Base-by-base conservation (phyloP, 2,888 invertebrate genomes). In the Chrysolina americana region DNA sequence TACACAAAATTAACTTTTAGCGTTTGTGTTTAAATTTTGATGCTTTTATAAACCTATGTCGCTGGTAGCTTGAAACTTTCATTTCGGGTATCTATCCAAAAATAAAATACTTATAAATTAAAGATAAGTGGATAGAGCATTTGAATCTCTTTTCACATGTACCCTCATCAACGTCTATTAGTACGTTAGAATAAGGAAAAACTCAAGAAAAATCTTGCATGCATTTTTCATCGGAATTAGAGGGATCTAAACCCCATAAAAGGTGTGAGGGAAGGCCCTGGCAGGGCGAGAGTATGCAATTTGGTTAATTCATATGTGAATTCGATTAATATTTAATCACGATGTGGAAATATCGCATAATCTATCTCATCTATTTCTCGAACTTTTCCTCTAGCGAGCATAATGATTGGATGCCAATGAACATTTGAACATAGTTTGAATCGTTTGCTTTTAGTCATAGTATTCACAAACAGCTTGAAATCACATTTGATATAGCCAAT, bases 81-180 rank as follows among this genome's bases (percentile, higher is more conserved):
- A 59, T 59, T 59, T 59, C 28, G 28, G 59, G 59, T 59, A 59
- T 59, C 8, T 73, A 77, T 68, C 69, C 68, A 64, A 77, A 73
- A 68, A 73, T 66, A 77, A 73, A 68, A 73, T 64, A 75, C 71
- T 73, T 76, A 78, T 78, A 74, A 73, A 74, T 74, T 70, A 73
- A 70, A 48, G 56, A 73, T 72, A 75, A 74, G 74, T 75, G 75
- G 53, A 72, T 74, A 71, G 53, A 72, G 70, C 74, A 66, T 73
- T 74, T 63, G 44, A 76, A 72, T 74, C 76, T 78, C 73, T 76
- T 78, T 76, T 70, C 76, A 78, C 76, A 78, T 70, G 71, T 68
- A 78, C 82, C 82, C 81, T 81, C 79, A 77, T 82, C 82, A 82
- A 81, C 78, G 81, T 82, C 80, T 76, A 80, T 81, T 81, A 81